A percentile compares a stretch with the other conserved stretches of the same genome.
These are phyloP conservation scores for Aselliscus stoliczkanus DNA, from an alignment of 2,797 vertebrate species.

Conservation along the genomic window DNA sequence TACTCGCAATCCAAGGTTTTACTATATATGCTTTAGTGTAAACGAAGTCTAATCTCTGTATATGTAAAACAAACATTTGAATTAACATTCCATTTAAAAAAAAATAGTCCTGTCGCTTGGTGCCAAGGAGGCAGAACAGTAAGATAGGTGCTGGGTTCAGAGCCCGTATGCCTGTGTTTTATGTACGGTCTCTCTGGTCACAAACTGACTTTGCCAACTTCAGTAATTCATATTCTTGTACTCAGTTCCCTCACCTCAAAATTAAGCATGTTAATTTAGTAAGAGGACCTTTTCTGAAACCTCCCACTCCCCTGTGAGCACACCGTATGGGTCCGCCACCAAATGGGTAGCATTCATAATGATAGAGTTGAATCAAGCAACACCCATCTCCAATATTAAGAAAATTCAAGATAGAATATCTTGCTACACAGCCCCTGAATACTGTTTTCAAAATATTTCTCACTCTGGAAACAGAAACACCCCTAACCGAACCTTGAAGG, in stretches of 20 bases:
- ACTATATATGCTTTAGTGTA: background rate
- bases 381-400: background rate
- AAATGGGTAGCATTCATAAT: background rate
- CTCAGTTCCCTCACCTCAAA: background rate
- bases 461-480: background rate
- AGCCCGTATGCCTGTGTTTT: background rate
- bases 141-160: background rate
- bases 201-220: background rate
- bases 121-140: background rate
- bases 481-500: background rate
- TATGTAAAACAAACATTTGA: background rate
- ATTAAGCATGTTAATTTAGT: background rate
- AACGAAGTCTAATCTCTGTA: background rate
- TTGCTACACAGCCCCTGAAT: background rate
- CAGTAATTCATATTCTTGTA: background rate
- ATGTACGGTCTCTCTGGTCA: background rate
- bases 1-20: too few species aligned
- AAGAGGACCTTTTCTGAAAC: background rate
- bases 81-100: background rate
- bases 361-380: background rate
- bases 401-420: background rate
- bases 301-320: background rate
- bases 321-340: background rate
- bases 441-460: background rate
- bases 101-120: background rate